Conservation (phyloP, 2,888 invertebrate genomes). For the Eilema sororculum region DNA sequence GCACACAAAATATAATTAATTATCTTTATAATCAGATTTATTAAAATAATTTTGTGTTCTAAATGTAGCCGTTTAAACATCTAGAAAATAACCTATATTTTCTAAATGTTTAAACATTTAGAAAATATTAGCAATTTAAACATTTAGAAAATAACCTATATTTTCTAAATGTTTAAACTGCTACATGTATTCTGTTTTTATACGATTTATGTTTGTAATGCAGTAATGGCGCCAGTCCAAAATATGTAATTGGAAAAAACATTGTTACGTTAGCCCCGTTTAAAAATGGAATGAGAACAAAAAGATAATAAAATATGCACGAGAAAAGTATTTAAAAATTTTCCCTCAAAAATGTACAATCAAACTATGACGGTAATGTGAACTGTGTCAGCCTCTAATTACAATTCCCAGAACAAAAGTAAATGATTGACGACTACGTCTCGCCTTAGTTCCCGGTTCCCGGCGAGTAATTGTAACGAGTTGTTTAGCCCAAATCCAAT, state of each 20-base stretch:
- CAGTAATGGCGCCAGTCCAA: too few species aligned
- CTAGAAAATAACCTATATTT: too few species aligned
- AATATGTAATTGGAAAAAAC: too few species aligned
- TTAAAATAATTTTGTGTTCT: neutral
- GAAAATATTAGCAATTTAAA: too few species aligned
- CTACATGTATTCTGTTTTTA: neutral
- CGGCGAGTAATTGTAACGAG: constrained; percentile 66
- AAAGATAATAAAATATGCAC: neutral
- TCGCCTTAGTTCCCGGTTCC: constrained; percentile 18
- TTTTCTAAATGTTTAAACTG: too few species aligned
- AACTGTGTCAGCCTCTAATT: neutral
- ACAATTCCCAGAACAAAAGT: constrained; percentile 15
- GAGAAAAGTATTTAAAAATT: too few species aligned
- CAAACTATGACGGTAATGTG: neutral
- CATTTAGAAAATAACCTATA: too few species aligned
- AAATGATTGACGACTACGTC: constrained; percentile 26
- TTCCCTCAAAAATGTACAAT: neutral
- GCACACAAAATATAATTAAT: neutral
- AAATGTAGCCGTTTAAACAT: too few species aligned
- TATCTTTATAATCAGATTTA: neutral
- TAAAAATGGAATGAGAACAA: neutral
- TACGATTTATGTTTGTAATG: neutral
- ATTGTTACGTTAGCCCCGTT: neutral
- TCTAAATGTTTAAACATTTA: too few species aligned
- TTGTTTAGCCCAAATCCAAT: constrained; percentile 80